Evolutionary conservation across 1,140 invertebrate species (phyloP).

Genomic region (Drosophila setifemur): DNA sequence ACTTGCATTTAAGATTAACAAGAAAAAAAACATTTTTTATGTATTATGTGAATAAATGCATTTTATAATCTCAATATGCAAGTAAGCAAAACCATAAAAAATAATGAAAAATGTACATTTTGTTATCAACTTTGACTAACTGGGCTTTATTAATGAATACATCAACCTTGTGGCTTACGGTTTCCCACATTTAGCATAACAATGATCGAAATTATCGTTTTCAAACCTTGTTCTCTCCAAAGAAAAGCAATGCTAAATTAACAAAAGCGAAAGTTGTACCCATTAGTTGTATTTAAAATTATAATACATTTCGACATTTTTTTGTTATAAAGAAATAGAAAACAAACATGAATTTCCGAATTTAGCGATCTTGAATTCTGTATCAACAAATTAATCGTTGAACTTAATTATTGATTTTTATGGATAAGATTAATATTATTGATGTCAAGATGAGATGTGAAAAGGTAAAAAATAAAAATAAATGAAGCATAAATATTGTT

Average conservation of each 20-base stretch:
- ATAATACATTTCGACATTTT: conserved; percentile 47
- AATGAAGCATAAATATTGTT: neutral
- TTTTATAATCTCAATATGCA: too few relatives aligned
- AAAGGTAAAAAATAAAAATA: neutral
- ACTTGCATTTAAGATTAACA: conserved; percentile 21
- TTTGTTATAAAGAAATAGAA: conserved; percentile 9
- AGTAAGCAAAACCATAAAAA: too few relatives aligned
- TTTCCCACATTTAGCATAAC: conserved; percentile 28
- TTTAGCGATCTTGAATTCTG: conserved; percentile 12
- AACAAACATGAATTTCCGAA: conserved; percentile 21
- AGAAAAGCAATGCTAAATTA: conserved; percentile 37
- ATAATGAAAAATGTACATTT: too few relatives aligned
- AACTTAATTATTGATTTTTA: too few relatives aligned
- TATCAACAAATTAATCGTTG: conserved; percentile 4
- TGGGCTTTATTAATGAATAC: conserved; percentile 35
- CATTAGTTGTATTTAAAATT: conserved; percentile 44
- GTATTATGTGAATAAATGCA: too few relatives aligned
- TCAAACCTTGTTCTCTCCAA: conserved; percentile 20
- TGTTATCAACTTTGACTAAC: too few relatives aligned
- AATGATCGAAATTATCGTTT: conserved; percentile 33
- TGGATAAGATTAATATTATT: too few relatives aligned
- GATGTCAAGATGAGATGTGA: too few relatives aligned
- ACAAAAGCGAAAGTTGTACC: conserved; percentile 47
- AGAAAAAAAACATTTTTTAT: too few relatives aligned
- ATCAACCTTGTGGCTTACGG: conserved; percentile 22